Conservation (phyloP, 2,888 invertebrate genomes). For the Acrobasis repandana region DNA sequence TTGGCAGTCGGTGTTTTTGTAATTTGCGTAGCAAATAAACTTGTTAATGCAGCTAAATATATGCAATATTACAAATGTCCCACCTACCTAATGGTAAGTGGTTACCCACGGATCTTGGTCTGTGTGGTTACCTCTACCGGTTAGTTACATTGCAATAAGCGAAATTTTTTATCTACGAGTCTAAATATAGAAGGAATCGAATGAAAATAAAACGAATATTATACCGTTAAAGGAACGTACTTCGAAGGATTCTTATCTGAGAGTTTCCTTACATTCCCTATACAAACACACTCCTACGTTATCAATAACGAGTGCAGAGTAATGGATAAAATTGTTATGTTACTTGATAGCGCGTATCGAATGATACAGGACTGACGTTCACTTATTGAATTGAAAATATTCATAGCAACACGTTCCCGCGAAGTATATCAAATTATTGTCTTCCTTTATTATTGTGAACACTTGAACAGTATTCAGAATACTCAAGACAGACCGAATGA, state of each 20-base stretch:
- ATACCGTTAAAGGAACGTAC: constrained; percentile 2
- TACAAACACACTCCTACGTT: not conserved
- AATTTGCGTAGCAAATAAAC: too few species aligned
- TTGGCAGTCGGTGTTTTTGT: too few species aligned
- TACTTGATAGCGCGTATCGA: not conserved
- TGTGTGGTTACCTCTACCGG: too few species aligned
- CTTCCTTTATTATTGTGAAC: too few species aligned
- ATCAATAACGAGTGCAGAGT: not conserved
- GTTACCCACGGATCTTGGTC: too few species aligned
- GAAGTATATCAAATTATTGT: too few species aligned
- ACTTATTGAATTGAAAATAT: not conserved
- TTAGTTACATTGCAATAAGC: not conserved
- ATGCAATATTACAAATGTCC: too few species aligned
- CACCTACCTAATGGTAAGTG: too few species aligned
- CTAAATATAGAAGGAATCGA: not conserved
- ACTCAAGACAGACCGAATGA: too few species aligned
- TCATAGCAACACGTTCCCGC: too few species aligned
- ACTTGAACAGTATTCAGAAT: too few species aligned
- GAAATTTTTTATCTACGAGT: not conserved
- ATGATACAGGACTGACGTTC: not conserved
- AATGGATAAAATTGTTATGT: constrained; percentile 1
- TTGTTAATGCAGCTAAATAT: too few species aligned
- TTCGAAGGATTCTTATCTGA: constrained; percentile 1
- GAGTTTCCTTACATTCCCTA: constrained; percentile 9
- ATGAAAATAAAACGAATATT: not conserved